Base-by-base conservation (phyloP, 2,888 invertebrate genomes). In the Agrotis puta region DNA sequence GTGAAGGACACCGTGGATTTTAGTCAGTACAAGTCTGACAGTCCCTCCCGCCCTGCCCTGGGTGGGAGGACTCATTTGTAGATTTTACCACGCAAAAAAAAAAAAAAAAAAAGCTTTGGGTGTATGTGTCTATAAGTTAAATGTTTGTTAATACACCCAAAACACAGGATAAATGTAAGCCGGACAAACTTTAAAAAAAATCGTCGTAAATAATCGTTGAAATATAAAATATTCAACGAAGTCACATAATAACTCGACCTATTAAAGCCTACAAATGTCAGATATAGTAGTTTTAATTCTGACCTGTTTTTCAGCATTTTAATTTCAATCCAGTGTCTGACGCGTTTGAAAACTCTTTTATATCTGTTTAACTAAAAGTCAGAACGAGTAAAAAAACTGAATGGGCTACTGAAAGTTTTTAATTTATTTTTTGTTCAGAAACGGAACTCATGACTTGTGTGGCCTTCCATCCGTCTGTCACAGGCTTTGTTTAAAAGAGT, bases 391-490 rank as follows among this genome's bases (percentile, higher is more conserved):
- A 69, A 73, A 77, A 66, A 64, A 62, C 7, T 61, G 18, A 66
- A 65, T 56, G 48, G 59, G 45, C 62, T 66, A 74, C 63, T 57
- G 54, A 69, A 68, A 61, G 43, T 81, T 77, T 81, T 68, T 47
- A 63, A 74, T 59, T 33, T 27, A 56, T 70, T 81, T 81, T 70
- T 69, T 71, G 70, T 78, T 67, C 65, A 62, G 45, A 47, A 68
- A 64, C 69, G 54, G 66, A 63, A 69, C 74, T 69, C 70, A 64
- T 78, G 74, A 78, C 69, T 71, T 63, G 74, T 81, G 74, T 69
- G 57, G 56, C 70, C 51, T 54, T 81, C 59, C 63, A 71, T 74
- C 63, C 59, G 47, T 81, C 78, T 57, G 70, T 74, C 74, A 78
- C 70, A 39, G 63, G 54, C 68, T 70, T 81, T 80, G 81, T 80